Evolutionary conservation across 1,140 invertebrate species (phyloP).

Genomic region (Bradynema listronoti): DNA sequence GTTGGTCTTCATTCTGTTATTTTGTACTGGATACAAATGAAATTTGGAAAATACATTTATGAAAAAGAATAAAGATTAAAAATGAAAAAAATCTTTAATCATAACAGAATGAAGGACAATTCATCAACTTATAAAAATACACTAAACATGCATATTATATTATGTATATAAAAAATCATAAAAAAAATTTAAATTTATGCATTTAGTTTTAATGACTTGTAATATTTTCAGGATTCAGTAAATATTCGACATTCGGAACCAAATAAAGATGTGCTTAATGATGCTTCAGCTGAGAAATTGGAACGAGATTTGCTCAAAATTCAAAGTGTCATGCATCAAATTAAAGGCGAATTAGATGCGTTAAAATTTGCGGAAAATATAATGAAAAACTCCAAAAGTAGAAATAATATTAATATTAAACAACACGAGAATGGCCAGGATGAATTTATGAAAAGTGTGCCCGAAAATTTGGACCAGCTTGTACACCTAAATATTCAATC

Average conservation of each 20-base stretch:
- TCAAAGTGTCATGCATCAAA: slow-evolving; percentile 8
- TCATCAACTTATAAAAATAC: too few relatives aligned
- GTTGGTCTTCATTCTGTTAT: too few relatives aligned
- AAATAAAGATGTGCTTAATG: not conserved
- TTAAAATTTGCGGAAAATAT: not conserved
- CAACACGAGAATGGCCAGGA: not conserved
- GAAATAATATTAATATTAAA: not conserved
- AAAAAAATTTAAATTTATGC: not conserved
- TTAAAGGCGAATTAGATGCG: not conserved
- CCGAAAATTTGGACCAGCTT: not conserved
- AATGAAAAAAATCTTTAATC: too few relatives aligned
- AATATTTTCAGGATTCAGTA: not conserved
- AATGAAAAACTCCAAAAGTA: not conserved
- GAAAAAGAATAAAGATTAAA: too few relatives aligned
- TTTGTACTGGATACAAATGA: too few relatives aligned
- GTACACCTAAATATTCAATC: not conserved
- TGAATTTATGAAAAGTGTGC: not conserved
- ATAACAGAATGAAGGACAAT: too few relatives aligned
- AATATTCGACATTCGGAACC: not conserved
- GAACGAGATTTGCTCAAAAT: slow-evolving; percentile 1
- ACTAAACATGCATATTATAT: too few relatives aligned
- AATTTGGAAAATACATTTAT: too few relatives aligned
- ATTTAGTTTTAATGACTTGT: not conserved
- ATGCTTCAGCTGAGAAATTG: not conserved
- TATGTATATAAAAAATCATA: not conserved